Base-by-base conservation (phyloP, 2,113 vertebrate species). In the Albula goreensis region DNA sequence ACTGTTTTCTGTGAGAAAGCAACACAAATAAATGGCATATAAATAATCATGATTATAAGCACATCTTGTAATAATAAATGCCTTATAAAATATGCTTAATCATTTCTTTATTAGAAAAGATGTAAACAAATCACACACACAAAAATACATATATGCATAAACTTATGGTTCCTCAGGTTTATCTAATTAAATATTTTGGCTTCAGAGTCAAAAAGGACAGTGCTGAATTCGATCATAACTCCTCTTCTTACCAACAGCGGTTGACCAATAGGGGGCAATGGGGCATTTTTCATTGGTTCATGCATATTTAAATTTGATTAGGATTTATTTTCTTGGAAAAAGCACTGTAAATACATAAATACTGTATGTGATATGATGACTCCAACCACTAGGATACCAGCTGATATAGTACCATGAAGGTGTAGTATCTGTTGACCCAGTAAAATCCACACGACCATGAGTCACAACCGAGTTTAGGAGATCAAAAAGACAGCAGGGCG, bases 201-300 rank as follows among this genome's bases (percentile, higher is more conserved):
- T 74, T 74, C 70, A 74, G 10, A 25, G 5, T 0, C n/a, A 22
- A 74, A 31, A 2, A 31, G 25, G 7, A 56, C n/a, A 19, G 22
- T 31, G 25, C 31, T n/a, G 9, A 74, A 7, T 9, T 7, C 19
- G n/a, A 25, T 25, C 31, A n/a, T 31, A n/a, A 74, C 70, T 74
- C 31, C 70, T 31, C 70, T 66, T 66, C 60, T 66, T 5, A 66
- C 22, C 60, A 74, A 9, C 9, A 2, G n/a, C 2, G 2, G 25
- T 7, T 74, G 22, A 88, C 94, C 95, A 94, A 94, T 88, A 96
- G 95, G 94, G 94, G 95, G 94, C 94, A 93, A 93, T 93, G 92
- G 92, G 92, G 91, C 89, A 90, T 93, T 93, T 93, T 93, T 91
- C 93, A 91, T 85, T 88, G 86, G 87, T 91, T 85, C 88, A 86